phyloP scores from a whole-genome alignment of 2,888 invertebrate genomes.

The Strigamia crassipes region DNA sequence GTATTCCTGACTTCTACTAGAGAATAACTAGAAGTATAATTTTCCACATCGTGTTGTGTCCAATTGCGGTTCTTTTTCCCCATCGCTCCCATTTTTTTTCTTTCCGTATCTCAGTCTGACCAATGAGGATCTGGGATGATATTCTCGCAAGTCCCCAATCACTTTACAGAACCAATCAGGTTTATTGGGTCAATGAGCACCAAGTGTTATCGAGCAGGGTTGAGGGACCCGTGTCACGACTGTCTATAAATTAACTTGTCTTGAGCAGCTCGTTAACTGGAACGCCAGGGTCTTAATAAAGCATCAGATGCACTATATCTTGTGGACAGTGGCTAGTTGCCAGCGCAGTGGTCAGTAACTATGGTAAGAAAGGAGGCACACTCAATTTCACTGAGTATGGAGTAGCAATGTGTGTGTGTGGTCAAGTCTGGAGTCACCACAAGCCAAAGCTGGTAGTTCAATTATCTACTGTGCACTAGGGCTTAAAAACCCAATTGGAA shows the following conservation, averaged over 20 bases:
- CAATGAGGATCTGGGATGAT: not conserved
- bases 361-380: not conserved
- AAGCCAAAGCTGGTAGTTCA: not conserved
- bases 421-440: not conserved
- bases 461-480: not conserved
- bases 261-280: not conserved
- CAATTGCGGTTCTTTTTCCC: not conserved
- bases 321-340: constrained; percentile 10
- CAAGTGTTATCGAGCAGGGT: not conserved
- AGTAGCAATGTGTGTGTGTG: not conserved
- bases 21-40: not conserved
- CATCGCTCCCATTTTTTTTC: not conserved
- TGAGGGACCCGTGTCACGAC: not conserved
- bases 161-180: not conserved
- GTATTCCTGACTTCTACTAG: not conserved
- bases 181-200: constrained; percentile 23
- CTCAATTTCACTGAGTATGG: not conserved
- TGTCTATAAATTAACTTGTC: not conserved
- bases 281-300: not conserved
- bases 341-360: not conserved
- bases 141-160: not conserved
- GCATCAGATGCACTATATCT: not conserved
- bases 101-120: not conserved
- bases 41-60: not conserved
- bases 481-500: too few relatives aligned